phyloP scores from a whole-genome alignment of 2,797 vertebrate genomes.

The Leuciscus waleckii region DNA sequence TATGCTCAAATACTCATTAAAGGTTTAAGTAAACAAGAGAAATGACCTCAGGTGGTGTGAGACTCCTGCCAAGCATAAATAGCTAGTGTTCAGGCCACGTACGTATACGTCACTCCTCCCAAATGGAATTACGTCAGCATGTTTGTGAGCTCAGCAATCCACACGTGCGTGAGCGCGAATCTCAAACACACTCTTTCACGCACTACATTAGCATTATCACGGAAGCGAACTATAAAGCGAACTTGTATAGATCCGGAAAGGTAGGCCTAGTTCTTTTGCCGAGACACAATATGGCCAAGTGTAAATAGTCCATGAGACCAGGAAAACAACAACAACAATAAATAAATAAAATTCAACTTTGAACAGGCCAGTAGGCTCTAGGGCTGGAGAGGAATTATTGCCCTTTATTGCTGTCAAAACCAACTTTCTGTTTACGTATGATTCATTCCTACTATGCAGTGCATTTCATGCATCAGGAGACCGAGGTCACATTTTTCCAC shows the following conservation, averaged over 20 bases:
- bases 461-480: not conserved
- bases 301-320: not conserved
- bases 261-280: not conserved
- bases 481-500: not conserved
- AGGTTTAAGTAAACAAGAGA: not conserved
- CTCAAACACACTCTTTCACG: not conserved
- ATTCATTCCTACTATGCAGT: not conserved
- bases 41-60: not conserved
- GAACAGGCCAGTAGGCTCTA: not conserved
- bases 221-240: not conserved
- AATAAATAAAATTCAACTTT: not conserved
- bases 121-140: not conserved
- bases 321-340: not conserved
- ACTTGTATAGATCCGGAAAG: not conserved
- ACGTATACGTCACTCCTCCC: not conserved
- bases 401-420: constrained; percentile 16
- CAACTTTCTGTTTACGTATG: not conserved
- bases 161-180: not conserved
- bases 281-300: not conserved
- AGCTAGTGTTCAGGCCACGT: not conserved
- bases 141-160: not conserved
- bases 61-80: not conserved
- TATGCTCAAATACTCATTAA: not conserved
- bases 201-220: not conserved
- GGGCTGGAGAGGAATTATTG: not conserved